phyloP scores from a whole-genome alignment of 2,888 invertebrate species.

The Tipula unca region DNA sequence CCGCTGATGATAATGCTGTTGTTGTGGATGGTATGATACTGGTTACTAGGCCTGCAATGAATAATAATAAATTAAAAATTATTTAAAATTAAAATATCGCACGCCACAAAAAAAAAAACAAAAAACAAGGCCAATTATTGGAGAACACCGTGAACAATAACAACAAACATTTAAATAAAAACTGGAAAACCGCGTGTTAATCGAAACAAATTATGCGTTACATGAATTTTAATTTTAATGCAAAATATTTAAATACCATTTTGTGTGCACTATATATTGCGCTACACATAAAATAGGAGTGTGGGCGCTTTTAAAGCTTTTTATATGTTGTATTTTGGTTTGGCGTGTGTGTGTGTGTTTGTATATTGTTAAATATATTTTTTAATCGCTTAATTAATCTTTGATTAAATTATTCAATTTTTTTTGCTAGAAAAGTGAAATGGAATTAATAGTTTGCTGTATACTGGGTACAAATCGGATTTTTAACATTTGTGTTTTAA shows the following conservation, averaged over 20 bases:
- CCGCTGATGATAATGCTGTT: background rate
- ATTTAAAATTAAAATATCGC: background rate
- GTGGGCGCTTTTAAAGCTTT: background rate
- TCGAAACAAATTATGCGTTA: background rate
- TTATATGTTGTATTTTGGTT: background rate
- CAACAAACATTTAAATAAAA: background rate
- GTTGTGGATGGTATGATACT: background rate
- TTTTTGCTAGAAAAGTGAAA: background rate
- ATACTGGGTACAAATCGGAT: no score
- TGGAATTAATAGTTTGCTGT: no score
- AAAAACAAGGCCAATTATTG: background rate
- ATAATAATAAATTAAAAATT: background rate
- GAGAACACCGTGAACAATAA: background rate
- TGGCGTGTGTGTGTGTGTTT: no score
- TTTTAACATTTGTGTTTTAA: no score
- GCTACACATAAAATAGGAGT: background rate
- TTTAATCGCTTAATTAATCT: background rate
- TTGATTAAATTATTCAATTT: background rate
- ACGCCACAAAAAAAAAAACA: background rate
- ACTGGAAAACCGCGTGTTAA: background rate
- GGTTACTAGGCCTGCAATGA: background rate
- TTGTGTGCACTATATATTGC: background rate
- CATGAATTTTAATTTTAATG: background rate
- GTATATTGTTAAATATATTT: background rate
- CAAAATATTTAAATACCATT: background rate